Percentiles rank a stretch among this genome's conserved stretches.
Conservation (phyloP, 2,888 invertebrate genomes). For the Tetragnatha montana region DNA sequence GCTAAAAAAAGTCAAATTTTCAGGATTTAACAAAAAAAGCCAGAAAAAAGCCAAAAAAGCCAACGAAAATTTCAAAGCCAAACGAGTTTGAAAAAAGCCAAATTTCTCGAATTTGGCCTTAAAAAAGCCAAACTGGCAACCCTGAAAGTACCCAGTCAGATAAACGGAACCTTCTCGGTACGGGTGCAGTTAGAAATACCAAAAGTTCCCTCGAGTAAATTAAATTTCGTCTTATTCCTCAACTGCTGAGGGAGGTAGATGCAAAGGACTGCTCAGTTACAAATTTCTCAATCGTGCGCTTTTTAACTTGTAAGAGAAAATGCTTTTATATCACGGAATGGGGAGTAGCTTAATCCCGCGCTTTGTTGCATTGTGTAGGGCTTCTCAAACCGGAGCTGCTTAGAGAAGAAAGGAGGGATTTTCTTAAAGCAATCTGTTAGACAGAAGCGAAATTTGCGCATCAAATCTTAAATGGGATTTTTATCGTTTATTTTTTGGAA, state of each 20-base stretch:
- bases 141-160: slow-evolving; percentile 40
- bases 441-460: neutral
- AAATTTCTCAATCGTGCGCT: slow-evolving; percentile 1
- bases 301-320: slow-evolving; percentile 10
- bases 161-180: slow-evolving; percentile 19
- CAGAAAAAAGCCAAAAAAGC: no score
- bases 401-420: neutral
- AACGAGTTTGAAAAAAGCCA: no score
- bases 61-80: no score
- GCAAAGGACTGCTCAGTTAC: slow-evolving; percentile 30
- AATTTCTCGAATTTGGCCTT: no score
- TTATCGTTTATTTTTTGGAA: no score
- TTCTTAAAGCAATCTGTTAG: neutral
- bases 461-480: no score
- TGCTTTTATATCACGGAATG: slow-evolving; percentile 1
- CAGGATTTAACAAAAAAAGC: no score
- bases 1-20: neutral
- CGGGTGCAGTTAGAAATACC: slow-evolving; percentile 17
- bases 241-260: slow-evolving; percentile 17
- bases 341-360: neutral
- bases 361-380: neutral
- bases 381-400: neutral
- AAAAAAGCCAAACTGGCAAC: no score
- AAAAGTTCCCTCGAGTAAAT: slow-evolving; percentile 32
- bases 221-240: slow-evolving; percentile 43